Conservation (phyloP, 2,888 invertebrate genomes). For the Nemotelus pantherinus region DNA sequence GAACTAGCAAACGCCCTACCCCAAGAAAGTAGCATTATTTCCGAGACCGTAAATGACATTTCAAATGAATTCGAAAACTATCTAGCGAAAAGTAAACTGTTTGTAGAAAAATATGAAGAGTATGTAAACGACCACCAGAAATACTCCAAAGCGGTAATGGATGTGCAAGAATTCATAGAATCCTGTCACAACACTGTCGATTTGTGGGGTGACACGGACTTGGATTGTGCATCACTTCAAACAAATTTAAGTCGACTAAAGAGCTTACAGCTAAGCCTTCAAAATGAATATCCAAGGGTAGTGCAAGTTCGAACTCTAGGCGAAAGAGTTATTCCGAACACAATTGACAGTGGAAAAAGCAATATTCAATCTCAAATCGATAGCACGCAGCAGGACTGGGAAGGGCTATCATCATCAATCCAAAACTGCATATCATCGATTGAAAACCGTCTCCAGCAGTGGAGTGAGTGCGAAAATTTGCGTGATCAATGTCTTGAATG, state of each 20-base stretch:
- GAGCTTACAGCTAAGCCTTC: conserved; percentile 79
- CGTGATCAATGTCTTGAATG: conserved; percentile 87
- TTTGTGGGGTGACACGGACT: conserved; percentile 83
- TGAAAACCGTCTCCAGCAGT: conserved; percentile 86
- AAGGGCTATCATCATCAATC: conserved; percentile 79
- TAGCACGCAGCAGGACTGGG: conserved; percentile 90
- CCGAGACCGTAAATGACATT: conserved; percentile 75
- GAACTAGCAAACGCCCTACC: conserved; percentile 83
- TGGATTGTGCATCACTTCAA: conserved; percentile 85
- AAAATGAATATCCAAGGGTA: conserved; percentile 87
- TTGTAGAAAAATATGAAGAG: conserved; percentile 85
- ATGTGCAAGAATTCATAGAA: conserved; percentile 87
- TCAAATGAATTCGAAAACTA: conserved; percentile 78
- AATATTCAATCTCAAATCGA: conserved; percentile 89
- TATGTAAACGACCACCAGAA: conserved; percentile 90
- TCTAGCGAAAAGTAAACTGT: conserved; percentile 76
- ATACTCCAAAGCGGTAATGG: conserved; percentile 86
- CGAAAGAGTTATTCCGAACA: conserved; percentile 89
- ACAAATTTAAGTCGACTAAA: conserved; percentile 87
- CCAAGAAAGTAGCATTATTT: conserved; percentile 78
- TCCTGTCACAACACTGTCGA: conserved; percentile 83
- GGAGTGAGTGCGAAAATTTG: conserved; percentile 89
- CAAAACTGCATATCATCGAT: conserved; percentile 81
- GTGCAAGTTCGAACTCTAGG: conserved; percentile 83
- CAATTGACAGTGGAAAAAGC: conserved; percentile 82